Base-by-base conservation (phyloP, 2,888 invertebrate genomes). In the Ochropacha duplaris region DNA sequence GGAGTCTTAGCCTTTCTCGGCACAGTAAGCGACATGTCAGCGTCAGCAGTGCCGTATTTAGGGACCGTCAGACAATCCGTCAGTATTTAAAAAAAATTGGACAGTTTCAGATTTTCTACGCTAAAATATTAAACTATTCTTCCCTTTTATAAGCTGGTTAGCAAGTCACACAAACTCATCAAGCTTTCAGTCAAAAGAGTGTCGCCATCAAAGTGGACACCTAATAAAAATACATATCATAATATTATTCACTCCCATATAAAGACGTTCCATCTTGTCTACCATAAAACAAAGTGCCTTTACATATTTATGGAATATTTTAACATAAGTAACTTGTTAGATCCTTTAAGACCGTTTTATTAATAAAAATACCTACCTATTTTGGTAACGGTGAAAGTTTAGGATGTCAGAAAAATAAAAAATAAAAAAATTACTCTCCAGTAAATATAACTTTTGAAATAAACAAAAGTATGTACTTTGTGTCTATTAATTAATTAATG, bases 231-330 rank as follows among this genome's bases (percentile, higher is more conserved):
- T 44, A 44, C 44, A n/a, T 9, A 44, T 44, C 16, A 44, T 44
- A 44, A 44, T 44, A 9, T 44, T 44, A 44, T 44, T 44, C 44
- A 19, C 19, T 44, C 19, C 9, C 44, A 19, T 31, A 31, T 34
- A 50, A 24, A 50, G 28, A 28, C 28, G 26, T 28, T 12, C 50
- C 50, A 28, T 50, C 50, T 16, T 50, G 50, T 50, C n/a, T 14
- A 31, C 19, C 52, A 52, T 52, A 52, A 31, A 31, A 52, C 52
- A 52, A 52, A 52, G 52, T 31, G 31, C 34, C 52, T 52, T 52
- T 52, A 28, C 52, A 52, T 52, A 52, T 52, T 52, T 52, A 52
- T 52, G 52, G 52, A 52, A 31, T 31, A 52, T 22, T 26, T 52
- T 52, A 52, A 31, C 51, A 51, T 51, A 51, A 51, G 51, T 28